Base-by-base conservation (phyloP, 1,140 invertebrate species). In the Drosophila kikkawai region DNA sequence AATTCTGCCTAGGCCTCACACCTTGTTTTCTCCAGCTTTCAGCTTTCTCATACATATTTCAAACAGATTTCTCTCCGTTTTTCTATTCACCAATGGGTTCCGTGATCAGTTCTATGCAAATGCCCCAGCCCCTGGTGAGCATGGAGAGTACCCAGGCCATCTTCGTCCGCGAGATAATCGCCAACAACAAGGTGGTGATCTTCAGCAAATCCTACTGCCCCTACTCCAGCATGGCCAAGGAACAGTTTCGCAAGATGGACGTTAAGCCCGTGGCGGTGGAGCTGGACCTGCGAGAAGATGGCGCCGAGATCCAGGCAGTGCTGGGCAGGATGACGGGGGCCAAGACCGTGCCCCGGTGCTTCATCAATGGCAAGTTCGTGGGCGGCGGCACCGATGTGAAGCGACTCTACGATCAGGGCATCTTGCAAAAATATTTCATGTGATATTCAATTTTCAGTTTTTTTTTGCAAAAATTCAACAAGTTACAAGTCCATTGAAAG, bases 301-400 rank as follows among this genome's bases (percentile, higher is more conserved):
- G 94, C 1, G 93, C 95, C 59, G 95, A 95, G 50, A 97, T 99
- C 74, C 98, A 98, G 93, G 94, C 95, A 51, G 95, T 96, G 81
- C 93, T 99, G 32, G 94, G 94, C 22, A 93, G 96, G 86, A 95
- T 98, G 29, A 98, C 98, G 45, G 98, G 97, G 63, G 96, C 96
- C 13, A 95, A 95, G 93, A 97, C 97, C 22, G 98, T 97, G 19
- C 98, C 98, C 0, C 94, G 98, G 82, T 97, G 99, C 5, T 99
- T 99, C 93, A 95, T 99, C 13, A 96, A 98, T 81, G 97, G 97
- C 45, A 95, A 96, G 83, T 99, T 96, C 90, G 94, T 99, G 53
- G 98, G 98, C n/a, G 98, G 98, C 48, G 98, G 98, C 13, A 95
- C 95, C 41, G 98, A 99, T 93, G 96, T 98, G 0, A 96, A 96